Evolutionary conservation across 2,888 invertebrate species (phyloP).

Genomic region (Lamellibrachia satsuma): DNA sequence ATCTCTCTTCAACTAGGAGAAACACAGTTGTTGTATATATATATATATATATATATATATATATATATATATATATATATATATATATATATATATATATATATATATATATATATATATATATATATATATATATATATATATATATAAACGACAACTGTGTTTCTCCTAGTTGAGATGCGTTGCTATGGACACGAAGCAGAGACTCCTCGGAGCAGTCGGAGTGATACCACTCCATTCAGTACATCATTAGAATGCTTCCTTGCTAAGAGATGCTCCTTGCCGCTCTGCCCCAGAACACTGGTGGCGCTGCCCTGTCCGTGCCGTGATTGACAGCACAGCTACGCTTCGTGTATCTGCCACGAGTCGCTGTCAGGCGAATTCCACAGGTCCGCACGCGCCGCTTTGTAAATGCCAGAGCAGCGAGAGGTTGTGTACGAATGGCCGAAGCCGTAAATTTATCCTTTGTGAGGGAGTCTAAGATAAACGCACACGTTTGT

Average conservation of each 20-base stretch:
- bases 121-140: not conserved
- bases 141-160: not conserved
- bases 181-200: too few relatives aligned
- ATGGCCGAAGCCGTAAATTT: not conserved
- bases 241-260: not conserved
- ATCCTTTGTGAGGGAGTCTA: not conserved
- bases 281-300: not conserved
- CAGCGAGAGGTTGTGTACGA: not conserved
- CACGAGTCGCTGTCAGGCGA: not conserved
- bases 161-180: too few relatives aligned
- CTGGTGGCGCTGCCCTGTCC: not conserved
- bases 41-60: not conserved
- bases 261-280: not conserved
- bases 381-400: not conserved
- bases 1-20: too few relatives aligned
- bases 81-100: not conserved
- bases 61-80: not conserved
- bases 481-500: not conserved
- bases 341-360: not conserved
- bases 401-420: not conserved
- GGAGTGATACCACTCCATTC: not conserved
- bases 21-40: not conserved
- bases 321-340: not conserved
- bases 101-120: not conserved
- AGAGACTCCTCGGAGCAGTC: not conserved